A percentile compares a stretch with the other conserved stretches of the same genome.
Conservation (phyloP, 2,797 vertebrate species). For the Nyctibius grandis region DNA sequence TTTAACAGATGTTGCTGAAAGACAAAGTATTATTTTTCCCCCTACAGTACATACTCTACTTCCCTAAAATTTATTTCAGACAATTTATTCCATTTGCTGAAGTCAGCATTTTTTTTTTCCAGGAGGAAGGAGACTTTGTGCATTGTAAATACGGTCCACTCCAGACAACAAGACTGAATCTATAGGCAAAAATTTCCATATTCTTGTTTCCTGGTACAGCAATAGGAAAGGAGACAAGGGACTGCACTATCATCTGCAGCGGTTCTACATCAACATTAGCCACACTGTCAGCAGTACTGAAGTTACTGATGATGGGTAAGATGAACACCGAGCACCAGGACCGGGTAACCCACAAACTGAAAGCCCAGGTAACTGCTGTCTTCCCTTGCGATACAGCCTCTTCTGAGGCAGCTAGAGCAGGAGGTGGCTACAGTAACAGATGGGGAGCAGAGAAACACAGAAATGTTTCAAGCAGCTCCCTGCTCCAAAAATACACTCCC, state of each 20-base stretch:
- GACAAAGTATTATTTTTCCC: background rate
- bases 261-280: background rate
- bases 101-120: background rate
- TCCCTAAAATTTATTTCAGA: background rate
- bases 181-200: background rate
- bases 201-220: background rate
- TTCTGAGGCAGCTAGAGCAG: background rate
- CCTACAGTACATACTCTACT: background rate
- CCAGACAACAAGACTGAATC: background rate
- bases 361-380: background rate
- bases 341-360: background rate
- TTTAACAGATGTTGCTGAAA: background rate
- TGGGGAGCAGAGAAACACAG: background rate
- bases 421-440: background rate
- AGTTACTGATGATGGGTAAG: background rate
- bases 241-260: background rate
- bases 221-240: background rate
- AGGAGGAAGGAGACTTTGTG: background rate
- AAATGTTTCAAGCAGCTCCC: background rate
- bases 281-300: background rate
- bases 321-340: background rate
- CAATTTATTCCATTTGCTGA: background rate
- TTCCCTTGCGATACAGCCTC: background rate
- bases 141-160: background rate
- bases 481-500: slow-evolving; percentile 1